Conservation (phyloP, 1,140 invertebrate species). For the Procambarus clarkii region DNA sequence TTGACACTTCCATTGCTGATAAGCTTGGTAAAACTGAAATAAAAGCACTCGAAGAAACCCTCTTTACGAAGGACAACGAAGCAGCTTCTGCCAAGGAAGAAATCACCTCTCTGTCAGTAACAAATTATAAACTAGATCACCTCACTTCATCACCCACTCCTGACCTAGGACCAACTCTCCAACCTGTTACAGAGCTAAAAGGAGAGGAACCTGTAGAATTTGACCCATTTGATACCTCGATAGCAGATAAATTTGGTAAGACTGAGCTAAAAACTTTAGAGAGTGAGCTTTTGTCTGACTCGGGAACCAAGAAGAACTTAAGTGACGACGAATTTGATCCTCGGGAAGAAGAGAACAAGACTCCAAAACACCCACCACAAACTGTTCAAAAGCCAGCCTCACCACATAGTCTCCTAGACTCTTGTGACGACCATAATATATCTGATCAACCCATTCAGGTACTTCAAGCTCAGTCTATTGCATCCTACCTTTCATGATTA, state of each 20-base stretch:
- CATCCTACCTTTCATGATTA: slow-evolving; percentile 59
- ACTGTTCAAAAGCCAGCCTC: slow-evolving; percentile 42
- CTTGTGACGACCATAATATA: slow-evolving; percentile 44
- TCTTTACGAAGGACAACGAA: slow-evolving; percentile 29
- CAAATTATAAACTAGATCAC: slow-evolving; percentile 29
- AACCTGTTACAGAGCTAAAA: slow-evolving; percentile 29
- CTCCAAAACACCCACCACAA: slow-evolving; percentile 48
- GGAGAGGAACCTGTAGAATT: slow-evolving; percentile 76
- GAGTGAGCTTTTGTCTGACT: slow-evolving; percentile 52
- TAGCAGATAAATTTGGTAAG: slow-evolving; percentile 83
- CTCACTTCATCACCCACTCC: slow-evolving; percentile 82
- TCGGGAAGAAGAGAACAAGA: slow-evolving; percentile 54
- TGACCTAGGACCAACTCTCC: slow-evolving; percentile 73
- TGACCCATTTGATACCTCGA: slow-evolving; percentile 91
- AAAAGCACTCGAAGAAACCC: slow-evolving; percentile 64
- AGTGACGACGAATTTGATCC: slow-evolving; percentile 73
- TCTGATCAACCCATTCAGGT: slow-evolving; percentile 46
- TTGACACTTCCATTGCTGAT: slow-evolving; percentile 73
- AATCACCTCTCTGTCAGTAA: slow-evolving; percentile 6
- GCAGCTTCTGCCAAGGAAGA: not conserved
- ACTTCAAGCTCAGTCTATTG: slow-evolving; percentile 51
- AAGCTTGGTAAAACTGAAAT: slow-evolving; percentile 71
- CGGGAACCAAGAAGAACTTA: slow-evolving; percentile 63
- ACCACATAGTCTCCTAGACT: slow-evolving; percentile 58
- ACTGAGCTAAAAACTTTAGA: slow-evolving; percentile 79